Conservation (phyloP, 2,888 invertebrate species). For the Quadroppia sp. region DNA sequence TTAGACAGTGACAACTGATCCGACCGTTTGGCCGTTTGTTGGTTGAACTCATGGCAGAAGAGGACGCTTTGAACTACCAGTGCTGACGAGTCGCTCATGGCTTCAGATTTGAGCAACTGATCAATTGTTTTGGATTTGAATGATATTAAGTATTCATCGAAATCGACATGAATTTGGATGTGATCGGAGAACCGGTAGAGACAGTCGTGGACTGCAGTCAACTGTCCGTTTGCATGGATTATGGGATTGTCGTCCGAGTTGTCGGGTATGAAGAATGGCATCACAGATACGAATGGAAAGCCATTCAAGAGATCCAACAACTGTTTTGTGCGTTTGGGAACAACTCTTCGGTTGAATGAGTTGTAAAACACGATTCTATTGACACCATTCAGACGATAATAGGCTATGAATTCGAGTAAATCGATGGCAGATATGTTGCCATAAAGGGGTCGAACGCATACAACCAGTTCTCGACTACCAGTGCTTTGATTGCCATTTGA, state of each 20-base stretch:
- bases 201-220: conserved; percentile 38
- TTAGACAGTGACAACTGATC: not conserved
- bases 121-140: not conserved
- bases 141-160: conserved; percentile 38
- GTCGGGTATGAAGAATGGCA: conserved; percentile 23
- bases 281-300: not conserved
- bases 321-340: not conserved
- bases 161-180: conserved; percentile 40
- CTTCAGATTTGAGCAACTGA: not conserved
- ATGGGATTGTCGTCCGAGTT: conserved; percentile 10
- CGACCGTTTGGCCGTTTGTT: not conserved
- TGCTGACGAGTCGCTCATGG: not conserved
- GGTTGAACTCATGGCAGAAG: conserved; percentile 39
- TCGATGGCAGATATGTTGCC: conserved; percentile 28
- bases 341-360: not conserved
- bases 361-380: conserved; percentile 32
- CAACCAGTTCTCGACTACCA: conserved; percentile 16
- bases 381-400: conserved; percentile 32
- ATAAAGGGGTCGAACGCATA: conserved; percentile 41
- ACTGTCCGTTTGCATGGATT: conserved; percentile 36
- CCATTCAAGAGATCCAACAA: not conserved
- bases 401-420: conserved; percentile 41
- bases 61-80: conserved; percentile 27
- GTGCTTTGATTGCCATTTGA: not conserved
- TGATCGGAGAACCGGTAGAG: conserved; percentile 28